A percentile compares a stretch with the other conserved stretches of the same genome.
phyloP scores from a whole-genome alignment of 2,113 vertebrate species.

The Clarias macrocephalus region DNA sequence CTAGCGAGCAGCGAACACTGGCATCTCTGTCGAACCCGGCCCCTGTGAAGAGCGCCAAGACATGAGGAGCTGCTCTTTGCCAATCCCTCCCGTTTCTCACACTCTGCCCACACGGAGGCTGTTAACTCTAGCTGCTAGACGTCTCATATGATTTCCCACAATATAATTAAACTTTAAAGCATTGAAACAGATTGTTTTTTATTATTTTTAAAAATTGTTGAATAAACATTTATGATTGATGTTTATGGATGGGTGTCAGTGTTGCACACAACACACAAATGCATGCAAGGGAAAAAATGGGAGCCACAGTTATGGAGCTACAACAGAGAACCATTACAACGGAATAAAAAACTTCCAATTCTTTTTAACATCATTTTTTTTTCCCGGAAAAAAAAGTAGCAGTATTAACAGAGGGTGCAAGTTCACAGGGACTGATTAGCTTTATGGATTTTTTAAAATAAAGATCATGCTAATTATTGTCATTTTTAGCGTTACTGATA shows the following conservation, averaged over 20 bases:
- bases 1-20: conserved; percentile 96
- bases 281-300: conserved; percentile 49
- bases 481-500: not conserved
- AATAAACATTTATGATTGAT: not conserved
- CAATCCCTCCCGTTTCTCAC: conserved; percentile 55
- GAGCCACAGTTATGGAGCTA: conserved; percentile 3
- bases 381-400: too few species aligned
- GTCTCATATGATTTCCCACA: conserved; percentile 12
- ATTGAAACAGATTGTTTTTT: not conserved
- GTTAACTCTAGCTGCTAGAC: conserved; percentile 1
- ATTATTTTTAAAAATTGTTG: not conserved
- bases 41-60: conserved; percentile 82
- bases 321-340: conserved; percentile 9
- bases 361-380: not conserved
- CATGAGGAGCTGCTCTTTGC: conserved; percentile 65
- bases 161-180: not conserved
- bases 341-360: too few species aligned
- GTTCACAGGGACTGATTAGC: not conserved
- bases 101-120: conserved; percentile 32
- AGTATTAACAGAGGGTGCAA: not conserved
- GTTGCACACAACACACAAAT: conserved; percentile 31
- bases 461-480: not conserved
- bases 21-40: conserved; percentile 98
- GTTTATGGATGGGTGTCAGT: conserved; percentile 17
- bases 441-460: not conserved